A percentile compares a stretch with the other conserved stretches of the same genome.
Conservation (phyloP, 2,888 invertebrate species). For the Zygaena filipendulae region DNA sequence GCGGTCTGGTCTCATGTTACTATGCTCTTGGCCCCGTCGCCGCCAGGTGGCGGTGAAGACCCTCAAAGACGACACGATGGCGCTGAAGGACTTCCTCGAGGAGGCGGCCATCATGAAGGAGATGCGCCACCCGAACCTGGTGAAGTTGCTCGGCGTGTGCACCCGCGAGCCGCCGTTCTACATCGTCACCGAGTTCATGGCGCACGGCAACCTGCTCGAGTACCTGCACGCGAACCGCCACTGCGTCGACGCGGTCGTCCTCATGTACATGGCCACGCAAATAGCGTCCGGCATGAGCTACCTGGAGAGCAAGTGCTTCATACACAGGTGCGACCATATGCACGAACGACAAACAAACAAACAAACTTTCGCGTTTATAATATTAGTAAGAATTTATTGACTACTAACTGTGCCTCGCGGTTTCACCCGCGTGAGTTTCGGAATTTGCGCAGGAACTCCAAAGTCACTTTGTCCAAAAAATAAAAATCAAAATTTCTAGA, state of each 20-base stretch:
- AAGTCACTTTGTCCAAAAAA: no score
- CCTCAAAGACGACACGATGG: slow-evolving; percentile 99
- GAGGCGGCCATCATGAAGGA: slow-evolving; percentile 99
- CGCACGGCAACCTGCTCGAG: slow-evolving; percentile 96
- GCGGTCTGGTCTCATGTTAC: no score
- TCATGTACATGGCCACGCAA: slow-evolving; percentile 99
- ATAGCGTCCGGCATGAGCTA: slow-evolving; percentile 99
- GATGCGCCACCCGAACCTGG: slow-evolving; percentile 99
- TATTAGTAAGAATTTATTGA: no score
- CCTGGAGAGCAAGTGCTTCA: slow-evolving; percentile 94
- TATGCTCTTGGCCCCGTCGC: no score
- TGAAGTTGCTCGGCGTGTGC: slow-evolving; percentile 97
- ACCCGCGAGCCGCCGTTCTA: slow-evolving; percentile 99
- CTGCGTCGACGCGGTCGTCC: slow-evolving; percentile 92
- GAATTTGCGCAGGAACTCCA: no score
- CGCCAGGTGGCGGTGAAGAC: slow-evolving; percentile 97
- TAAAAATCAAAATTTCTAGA: no score
- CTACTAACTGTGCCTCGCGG: no score
- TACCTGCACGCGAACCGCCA: slow-evolving; percentile 90
- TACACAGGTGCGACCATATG: slow-evolving; percentile 78
- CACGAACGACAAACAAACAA: neutral
- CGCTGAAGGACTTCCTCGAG: slow-evolving; percentile 97
- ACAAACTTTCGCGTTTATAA: neutral
- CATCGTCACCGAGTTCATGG: slow-evolving; percentile 99
- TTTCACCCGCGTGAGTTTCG: no score